These are phyloP conservation scores for Dryobota labecula DNA, from an alignment of 2,888 invertebrate species.

Conservation along the genomic window DNA sequence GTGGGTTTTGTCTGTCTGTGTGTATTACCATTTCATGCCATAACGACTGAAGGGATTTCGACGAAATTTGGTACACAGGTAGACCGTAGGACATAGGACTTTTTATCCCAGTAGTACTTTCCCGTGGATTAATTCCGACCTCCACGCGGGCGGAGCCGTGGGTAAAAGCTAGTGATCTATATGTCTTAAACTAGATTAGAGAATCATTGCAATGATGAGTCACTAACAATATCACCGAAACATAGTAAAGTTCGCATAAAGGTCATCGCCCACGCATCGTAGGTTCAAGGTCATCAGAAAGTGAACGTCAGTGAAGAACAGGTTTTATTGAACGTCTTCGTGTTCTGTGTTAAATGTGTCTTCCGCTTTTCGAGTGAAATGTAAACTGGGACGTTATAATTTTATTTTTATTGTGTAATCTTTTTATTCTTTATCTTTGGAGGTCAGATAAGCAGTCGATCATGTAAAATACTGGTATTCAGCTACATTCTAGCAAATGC, in stretches of 20 bases:
- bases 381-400: constrained; percentile 27
- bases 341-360: constrained; percentile 6
- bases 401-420: background rate
- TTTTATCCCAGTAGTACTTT: background rate
- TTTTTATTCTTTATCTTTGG: too few species aligned
- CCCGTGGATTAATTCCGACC: background rate
- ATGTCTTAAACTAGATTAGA: background rate
- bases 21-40: background rate
- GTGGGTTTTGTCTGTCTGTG: background rate
- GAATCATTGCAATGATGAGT: background rate
- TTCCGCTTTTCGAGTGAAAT: constrained; percentile 42
- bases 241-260: background rate
- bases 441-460: too few species aligned
- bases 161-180: background rate
- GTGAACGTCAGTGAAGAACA: constrained; percentile 35
- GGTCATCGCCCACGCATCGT: constrained; percentile 42
- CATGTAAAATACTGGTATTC: too few species aligned
- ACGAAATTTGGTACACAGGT: background rate
- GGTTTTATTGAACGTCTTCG: constrained; percentile 43
- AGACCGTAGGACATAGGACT: background rate
- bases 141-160: background rate
- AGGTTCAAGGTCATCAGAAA: constrained; percentile 51
- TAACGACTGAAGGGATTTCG: background rate
- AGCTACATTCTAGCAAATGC: too few species aligned
- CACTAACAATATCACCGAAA: background rate